Evolutionary conservation across 1,140 invertebrate species (phyloP).

Genomic region (Sminthurinus signatus): DNA sequence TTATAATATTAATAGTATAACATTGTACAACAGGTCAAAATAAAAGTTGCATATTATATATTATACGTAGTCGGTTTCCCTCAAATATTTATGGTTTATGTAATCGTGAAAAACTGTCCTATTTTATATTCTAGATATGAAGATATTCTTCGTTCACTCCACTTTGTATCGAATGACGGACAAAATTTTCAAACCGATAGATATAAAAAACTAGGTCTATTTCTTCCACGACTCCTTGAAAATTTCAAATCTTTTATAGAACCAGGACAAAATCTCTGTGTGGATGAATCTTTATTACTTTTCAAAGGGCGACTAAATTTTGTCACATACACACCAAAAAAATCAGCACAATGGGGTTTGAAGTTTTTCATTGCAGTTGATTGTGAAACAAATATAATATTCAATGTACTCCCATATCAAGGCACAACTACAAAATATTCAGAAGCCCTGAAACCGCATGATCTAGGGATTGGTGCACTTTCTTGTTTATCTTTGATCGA

Average conservation of each 20-base stretch:
- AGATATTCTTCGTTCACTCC: not conserved
- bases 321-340: not conserved
- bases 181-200: not conserved
- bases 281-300: not conserved
- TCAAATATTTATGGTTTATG: no score
- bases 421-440: slow-evolving; percentile 6
- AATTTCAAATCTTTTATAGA: not conserved
- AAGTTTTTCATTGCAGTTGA: not conserved
- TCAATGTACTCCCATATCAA: not conserved
- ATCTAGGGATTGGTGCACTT: no score
- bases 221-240: not conserved
- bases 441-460: no score
- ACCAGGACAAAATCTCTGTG: not conserved
- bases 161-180: not conserved
- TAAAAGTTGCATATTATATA: no score
- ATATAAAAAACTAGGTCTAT: not conserved
- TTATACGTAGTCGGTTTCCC: no score
- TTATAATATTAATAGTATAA: no score
- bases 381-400: not conserved
- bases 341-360: not conserved
- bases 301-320: not conserved
- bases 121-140: no score
- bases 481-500: no score
- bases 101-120: no score
- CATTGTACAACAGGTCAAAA: no score